A percentile compares a stretch with the other conserved stretches of the same genome.
phyloP scores from a whole-genome alignment of 1,140 invertebrate species.

The Propsilocerus akamusi region DNA sequence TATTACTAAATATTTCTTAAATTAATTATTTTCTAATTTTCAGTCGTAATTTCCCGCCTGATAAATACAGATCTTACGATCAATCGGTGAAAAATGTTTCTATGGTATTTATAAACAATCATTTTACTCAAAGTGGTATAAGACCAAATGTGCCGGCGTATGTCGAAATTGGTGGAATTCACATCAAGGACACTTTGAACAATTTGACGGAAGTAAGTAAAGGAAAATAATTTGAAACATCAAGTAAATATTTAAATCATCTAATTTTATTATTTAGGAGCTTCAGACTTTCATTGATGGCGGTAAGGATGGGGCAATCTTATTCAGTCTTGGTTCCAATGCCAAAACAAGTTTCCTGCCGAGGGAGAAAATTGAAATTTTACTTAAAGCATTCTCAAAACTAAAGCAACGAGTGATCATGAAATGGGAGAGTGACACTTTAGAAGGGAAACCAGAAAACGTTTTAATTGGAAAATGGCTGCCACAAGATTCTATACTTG shows the following conservation, averaged over 20 bases:
- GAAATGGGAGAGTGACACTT: constrained; percentile 27
- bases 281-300: constrained; percentile 14
- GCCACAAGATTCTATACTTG: constrained; percentile 37
- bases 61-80: constrained; percentile 13
- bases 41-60: constrained; percentile 10
- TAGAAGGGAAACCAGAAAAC: constrained; percentile 26
- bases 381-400: constrained; percentile 18
- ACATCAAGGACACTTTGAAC: constrained; percentile 18
- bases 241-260: neutral
- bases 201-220: constrained; percentile 15
- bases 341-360: constrained; percentile 2
- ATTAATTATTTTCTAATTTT: neutral
- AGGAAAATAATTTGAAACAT: constrained; percentile 4
- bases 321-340: constrained; percentile 20
- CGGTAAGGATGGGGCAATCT: constrained; percentile 16
- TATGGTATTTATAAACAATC: constrained; percentile 15
- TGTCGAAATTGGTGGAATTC: constrained; percentile 24
- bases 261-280: constrained; percentile 14
- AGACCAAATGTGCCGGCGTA: constrained; percentile 20
- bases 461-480: constrained; percentile 36
- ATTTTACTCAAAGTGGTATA: constrained; percentile 18
- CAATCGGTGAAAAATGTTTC: constrained; percentile 12
- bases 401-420: constrained; percentile 27
- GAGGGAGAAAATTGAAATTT: too few relatives aligned
- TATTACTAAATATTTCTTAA: too few relatives aligned